A percentile compares a stretch with the other conserved stretches of the same genome.
phyloP scores from a whole-genome alignment of 1,140 invertebrate species.

The Andrena cerasifolii region DNA sequence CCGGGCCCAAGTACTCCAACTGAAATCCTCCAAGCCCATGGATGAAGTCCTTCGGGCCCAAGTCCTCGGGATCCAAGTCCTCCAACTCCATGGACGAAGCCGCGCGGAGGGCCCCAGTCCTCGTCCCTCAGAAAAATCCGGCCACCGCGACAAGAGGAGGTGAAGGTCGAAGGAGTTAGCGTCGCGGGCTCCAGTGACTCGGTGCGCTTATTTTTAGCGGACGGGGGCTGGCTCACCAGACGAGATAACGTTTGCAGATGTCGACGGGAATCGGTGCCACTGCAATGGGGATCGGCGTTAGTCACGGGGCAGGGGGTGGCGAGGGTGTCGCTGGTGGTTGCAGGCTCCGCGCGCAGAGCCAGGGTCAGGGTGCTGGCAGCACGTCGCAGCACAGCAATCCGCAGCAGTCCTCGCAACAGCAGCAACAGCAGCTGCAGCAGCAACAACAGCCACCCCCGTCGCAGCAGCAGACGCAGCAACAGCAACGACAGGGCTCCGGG shows the following conservation, averaged over 20 bases:
- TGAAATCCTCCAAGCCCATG: too few species aligned
- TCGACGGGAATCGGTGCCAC: conserved; percentile 81
- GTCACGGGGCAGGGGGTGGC: conserved; percentile 74
- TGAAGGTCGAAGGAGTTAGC: conserved; percentile 15
- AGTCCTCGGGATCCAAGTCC: too few species aligned
- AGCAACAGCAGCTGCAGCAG: conserved; percentile 66
- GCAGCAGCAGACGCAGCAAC: conserved; percentile 57
- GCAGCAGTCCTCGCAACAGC: conserved; percentile 71
- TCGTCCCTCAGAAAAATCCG: too few species aligned
- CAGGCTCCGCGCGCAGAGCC: conserved; percentile 77
- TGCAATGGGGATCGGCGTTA: conserved; percentile 81
- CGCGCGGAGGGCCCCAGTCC: too few species aligned
- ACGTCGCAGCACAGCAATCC: conserved; percentile 72
- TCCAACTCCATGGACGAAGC: too few species aligned
- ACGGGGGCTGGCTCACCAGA: conserved; percentile 8
- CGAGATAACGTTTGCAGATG: conserved; percentile 73
- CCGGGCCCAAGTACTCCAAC: too few species aligned
- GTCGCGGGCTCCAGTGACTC: not conserved
- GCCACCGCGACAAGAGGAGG: not conserved
- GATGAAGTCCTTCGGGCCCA: too few species aligned
- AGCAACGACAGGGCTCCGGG: conserved; percentile 71
- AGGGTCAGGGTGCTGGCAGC: conserved; percentile 72
- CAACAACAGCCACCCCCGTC: conserved; percentile 59
- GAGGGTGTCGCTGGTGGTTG: conserved; percentile 74
- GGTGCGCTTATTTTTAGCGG: conserved; percentile 49